Base-by-base conservation (phyloP, 2,888 invertebrate species). In the Chloroclysta siterata region DNA sequence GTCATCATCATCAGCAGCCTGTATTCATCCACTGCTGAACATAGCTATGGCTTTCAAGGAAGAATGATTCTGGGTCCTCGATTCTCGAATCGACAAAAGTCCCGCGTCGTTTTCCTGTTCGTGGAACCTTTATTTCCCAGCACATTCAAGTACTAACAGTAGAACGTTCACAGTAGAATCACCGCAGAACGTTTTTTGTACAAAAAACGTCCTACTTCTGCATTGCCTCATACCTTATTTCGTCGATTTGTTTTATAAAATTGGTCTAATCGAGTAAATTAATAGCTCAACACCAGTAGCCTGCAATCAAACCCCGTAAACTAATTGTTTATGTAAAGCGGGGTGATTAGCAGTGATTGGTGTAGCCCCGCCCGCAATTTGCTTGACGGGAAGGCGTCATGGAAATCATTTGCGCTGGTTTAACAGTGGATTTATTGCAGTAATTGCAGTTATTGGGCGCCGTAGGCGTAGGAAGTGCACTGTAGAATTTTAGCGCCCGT, bases 371-470 rank as follows among this genome's bases (percentile, higher is more conserved):
- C 69, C 69, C 8, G 65, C 65, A 61, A 68, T 66, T 67, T 67
- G 66, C 65, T 65, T 71, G 68, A 68, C 59, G 65, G 63, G 62
- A 62, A 69, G 60, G 60, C 50, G 63, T 61, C 68, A 57, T 66
- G 59, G 54, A 50, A 53, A 64, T 64, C 62, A 58, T 66, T 71
- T 63, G 47, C 54, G 42, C 54, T 55, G 47, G 51, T 33, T 39
- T 66, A 54, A 17, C 33, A 55, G 42, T 17, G 46, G 42, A 66
- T 63, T 66, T 69, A 69, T 66, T 17, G 28, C 44, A 5, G 22
- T 50, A 56, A 61, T 57, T 47, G 52, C 10, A 33, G 17, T 17
- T 14, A 46, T 17, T 10, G 47, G 11, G 13, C 29, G n/a, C 48
- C 22, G 48, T 0, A 39, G 28, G 48, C 47, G 48, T 56, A 48